A percentile compares a stretch with the other conserved stretches of the same genome.
Evolutionary conservation across 2,797 vertebrate genomes (phyloP).

Genomic region (Limnodromus scolopaceus): DNA sequence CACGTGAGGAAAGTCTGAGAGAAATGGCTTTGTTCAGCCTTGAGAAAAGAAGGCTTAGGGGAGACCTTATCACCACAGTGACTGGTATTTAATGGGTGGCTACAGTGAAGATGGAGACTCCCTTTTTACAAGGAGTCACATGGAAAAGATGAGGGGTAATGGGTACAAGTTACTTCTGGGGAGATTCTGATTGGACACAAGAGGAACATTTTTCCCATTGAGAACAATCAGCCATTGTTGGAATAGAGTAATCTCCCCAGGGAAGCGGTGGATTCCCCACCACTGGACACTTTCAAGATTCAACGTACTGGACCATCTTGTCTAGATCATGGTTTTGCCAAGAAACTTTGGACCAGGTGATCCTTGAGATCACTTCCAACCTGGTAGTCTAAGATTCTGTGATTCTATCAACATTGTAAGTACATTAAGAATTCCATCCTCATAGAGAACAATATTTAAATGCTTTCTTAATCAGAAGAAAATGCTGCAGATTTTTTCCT

Average conservation of each 20-base stretch:
- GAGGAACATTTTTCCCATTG: not conserved
- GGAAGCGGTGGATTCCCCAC: not conserved
- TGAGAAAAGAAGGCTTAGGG: not conserved
- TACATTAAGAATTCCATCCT: slow-evolving; percentile 12
- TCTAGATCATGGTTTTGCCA: not conserved
- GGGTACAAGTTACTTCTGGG: not conserved
- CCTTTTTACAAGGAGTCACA: not conserved
- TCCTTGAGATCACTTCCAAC: not conserved
- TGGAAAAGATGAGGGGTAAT: not conserved
- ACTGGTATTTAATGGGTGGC: not conserved
- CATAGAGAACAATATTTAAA: not conserved
- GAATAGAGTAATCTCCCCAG: not conserved
- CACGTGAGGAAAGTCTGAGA: not conserved
- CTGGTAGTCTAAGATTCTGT: not conserved
- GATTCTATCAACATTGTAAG: not conserved
- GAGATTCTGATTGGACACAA: not conserved
- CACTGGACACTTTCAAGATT: not conserved
- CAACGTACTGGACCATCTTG: not conserved
- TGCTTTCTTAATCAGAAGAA: not conserved
- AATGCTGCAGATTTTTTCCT: not conserved
- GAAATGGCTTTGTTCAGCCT: not conserved
- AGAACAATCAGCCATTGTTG: not conserved
- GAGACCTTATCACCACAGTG: not conserved
- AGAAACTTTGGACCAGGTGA: not conserved
- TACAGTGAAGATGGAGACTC: not conserved